Evolutionary conservation across 2,113 vertebrate species (phyloP).

Genomic region (Cryptomyrus ogoouensis): DNA sequence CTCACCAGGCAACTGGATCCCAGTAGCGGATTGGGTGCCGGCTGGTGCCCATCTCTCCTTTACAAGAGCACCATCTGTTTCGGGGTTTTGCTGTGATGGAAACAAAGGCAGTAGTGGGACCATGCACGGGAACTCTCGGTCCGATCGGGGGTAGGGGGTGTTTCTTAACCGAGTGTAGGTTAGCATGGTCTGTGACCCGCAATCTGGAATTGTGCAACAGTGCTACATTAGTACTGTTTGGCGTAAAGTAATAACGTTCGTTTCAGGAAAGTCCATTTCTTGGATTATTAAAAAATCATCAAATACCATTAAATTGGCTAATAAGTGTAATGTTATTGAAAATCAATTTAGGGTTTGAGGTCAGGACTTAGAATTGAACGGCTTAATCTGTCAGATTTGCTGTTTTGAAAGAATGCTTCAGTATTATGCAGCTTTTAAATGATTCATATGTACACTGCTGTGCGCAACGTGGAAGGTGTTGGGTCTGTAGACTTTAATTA

Average conservation of each 20-base stretch:
- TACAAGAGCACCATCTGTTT: neutral
- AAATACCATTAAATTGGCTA: neutral
- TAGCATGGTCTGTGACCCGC: neutral
- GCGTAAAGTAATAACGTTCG: neutral
- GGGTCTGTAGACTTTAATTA: neutral
- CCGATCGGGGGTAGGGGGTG: neutral
- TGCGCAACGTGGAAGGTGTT: neutral
- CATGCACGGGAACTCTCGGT: neutral
- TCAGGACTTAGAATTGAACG: neutral
- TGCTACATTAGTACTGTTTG: neutral
- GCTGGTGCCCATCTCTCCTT: neutral
- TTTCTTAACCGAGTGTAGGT: neutral
- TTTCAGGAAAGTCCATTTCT: neutral
- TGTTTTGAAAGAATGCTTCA: neutral
- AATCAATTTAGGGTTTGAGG: neutral
- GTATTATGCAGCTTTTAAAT: neutral
- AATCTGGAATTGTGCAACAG: neutral
- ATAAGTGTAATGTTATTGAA: neutral
- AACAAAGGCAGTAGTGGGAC: slow-evolving; percentile 6
- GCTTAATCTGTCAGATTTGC: neutral
- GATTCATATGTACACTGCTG: neutral
- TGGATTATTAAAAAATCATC: neutral
- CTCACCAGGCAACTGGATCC: neutral
- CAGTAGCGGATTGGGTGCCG: neutral
- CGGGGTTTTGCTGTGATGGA: neutral